Base-by-base conservation (phyloP, 2,888 invertebrate species). In the Beris morrisii region DNA sequence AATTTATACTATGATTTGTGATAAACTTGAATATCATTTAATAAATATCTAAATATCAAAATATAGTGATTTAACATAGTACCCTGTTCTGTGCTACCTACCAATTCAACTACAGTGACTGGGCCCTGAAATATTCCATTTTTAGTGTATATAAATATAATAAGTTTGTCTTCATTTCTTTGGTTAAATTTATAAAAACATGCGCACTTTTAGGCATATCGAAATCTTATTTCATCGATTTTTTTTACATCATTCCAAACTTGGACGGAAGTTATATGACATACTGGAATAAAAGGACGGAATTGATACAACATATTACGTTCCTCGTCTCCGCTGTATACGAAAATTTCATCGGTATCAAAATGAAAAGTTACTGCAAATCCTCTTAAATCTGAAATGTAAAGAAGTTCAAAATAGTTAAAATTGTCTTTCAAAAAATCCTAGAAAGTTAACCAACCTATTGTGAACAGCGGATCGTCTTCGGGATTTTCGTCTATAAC, bases 221-320 rank as follows among this genome's bases (percentile, higher is more conserved):
- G 70, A 72, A 79, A 74, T 48, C 75, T 72, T 70, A 79, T 70
- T 66, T 77, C 73, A 38, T 74, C 73, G 43, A 80, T 73, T 72
- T 77, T 78, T 68, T 76, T 70, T 28, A 80, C 75, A 73, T 80
- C 80, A 59, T 78, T 80, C 78, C 80, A 80, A 52, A 80, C 74
- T 72, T 80, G 80, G 31, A 80, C 69, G 52, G 77, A 74, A 69
- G 75, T 70, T 43, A 80, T 80, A 13, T 75, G 72, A 52, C 74
- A 70, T 12, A 79, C 73, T 61, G 75, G 72, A 50, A 74, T 22
- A 22, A 22, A 22, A 22, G 22, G 22, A 22, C 22, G 22, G 22
- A 22, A 22, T 22, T 22, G 22, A 22, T 22, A 22, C 22, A 22
- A 3, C 22, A 22, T 22, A 22, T 54, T 46, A 11, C 67, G 66